These are phyloP conservation scores for Nymphalis c-album DNA, from an alignment of 2,888 invertebrate species.

Conservation along the genomic window DNA sequence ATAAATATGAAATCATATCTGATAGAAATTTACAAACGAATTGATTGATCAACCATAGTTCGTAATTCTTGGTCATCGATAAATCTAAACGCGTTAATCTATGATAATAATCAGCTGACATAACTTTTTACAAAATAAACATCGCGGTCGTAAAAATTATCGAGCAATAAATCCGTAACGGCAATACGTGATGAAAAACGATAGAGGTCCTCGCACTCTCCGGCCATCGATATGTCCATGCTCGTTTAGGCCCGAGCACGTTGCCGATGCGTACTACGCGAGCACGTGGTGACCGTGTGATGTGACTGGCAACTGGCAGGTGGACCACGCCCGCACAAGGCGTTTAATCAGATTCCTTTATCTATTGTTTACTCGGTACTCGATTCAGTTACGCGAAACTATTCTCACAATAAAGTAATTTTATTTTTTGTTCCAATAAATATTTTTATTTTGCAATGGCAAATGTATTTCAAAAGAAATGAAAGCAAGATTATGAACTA, in stretches of 20 bases:
- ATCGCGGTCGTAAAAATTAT: not conserved
- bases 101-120: conserved; percentile 4
- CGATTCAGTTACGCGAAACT: not conserved
- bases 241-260: conserved; percentile 1
- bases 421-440: too few species aligned
- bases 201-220: conserved; percentile 4
- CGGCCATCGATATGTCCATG: conserved; percentile 4
- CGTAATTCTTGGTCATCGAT: not conserved
- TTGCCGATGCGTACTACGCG: conserved; percentile 44
- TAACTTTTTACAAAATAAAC: not conserved
- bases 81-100: conserved; percentile 1
- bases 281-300: conserved; percentile 66
- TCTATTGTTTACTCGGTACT: conserved; percentile 35
- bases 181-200: not conserved
- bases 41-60: too few species aligned
- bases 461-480: too few species aligned
- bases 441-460: too few species aligned
- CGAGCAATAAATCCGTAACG: conserved; percentile 1
- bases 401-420: too few species aligned
- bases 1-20: not conserved
- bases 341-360: conserved; percentile 42
- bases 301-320: conserved; percentile 29
- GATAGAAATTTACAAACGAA: not conserved
- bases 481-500: too few species aligned
- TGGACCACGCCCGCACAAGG: conserved; percentile 25